Evolutionary conservation across 2,888 invertebrate genomes (phyloP), one percentile per base, ranked within the genome.

Genomic region (Ptychoptera albimana): DNA sequence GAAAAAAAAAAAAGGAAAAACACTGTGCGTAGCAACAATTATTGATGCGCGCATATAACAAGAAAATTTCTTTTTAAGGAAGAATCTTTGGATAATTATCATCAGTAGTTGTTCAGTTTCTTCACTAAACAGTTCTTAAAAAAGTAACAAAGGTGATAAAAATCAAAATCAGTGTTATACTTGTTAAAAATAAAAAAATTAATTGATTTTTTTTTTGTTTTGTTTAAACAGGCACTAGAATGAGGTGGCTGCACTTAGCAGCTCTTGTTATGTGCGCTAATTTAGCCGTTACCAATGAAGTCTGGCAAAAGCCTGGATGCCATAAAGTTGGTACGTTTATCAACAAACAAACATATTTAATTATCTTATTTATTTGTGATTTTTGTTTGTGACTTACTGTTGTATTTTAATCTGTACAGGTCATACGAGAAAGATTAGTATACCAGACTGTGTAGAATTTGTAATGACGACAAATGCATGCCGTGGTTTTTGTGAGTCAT

Each of bases 401-500:
- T 23, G 3, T 7, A 23, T 23, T 23, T 23, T 23, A 23, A 23
- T 23, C 23, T 23, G 23, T 23, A 23, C 23, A 85, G 85, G 83
- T 44, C 80, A 87, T 62, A 85, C 84, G 0, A 70, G 86, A 48
- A 80, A 74, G 55, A 80, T 89, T 51, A 78, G 76, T 52, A 86
- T 89, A 57, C 83, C 85, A 6, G 83, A 82, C 55, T 91, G 89
- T 64, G 79, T 87, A 1, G 80, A 82, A 56, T 87, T 89, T 61
- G 73, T 77, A 53, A 79, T 89, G 57, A 84, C 82, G 40, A 86
- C 86, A 29, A 89, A 89, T 61, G 88, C 86, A 1, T 88, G 89
- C 58, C 75, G 86, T 12, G 89, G 89, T 1, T 88, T 75, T 65
- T 91, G 89, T 62, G 81, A 83, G 57, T 88, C 87, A 2, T 87